Evolutionary conservation across 2,797 vertebrate species (phyloP).

Genomic region (Steatocranus sp.): DNA sequence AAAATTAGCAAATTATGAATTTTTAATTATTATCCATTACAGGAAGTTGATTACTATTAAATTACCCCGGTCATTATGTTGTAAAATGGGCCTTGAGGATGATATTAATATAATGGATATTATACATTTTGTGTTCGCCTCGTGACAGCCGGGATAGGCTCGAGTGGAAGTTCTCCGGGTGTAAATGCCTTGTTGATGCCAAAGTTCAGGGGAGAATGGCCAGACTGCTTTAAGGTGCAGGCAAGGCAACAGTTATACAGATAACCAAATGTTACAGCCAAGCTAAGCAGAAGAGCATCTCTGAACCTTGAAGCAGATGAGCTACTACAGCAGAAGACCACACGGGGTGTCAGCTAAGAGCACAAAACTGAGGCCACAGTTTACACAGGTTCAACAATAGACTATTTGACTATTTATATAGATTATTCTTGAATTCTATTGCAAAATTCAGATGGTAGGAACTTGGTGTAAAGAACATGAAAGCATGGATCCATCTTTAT

Average conservation of each 20-base stretch:
- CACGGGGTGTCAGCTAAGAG: not conserved
- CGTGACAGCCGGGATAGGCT: not conserved
- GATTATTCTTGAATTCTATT: not conserved
- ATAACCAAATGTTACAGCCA: not conserved
- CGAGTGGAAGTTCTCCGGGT: not conserved
- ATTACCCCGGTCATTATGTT: conserved; percentile 17
- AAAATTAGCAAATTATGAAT: conserved; percentile 19
- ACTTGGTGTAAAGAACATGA: not conserved
- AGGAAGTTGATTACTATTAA: conserved; percentile 27
- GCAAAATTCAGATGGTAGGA: not conserved
- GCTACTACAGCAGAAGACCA: not conserved
- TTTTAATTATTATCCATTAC: conserved; percentile 22
- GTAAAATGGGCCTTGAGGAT: conserved; percentile 7
- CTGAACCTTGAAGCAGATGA: not conserved
- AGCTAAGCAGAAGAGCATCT: not conserved
- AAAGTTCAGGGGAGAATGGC: not conserved
- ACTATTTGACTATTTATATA: not conserved
- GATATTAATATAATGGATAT: conserved; percentile 2
- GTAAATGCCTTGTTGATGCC: not conserved
- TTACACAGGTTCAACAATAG: not conserved
- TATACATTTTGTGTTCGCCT: not conserved
- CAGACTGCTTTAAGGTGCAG: not conserved
- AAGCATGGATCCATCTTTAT: not conserved
- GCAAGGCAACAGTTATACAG: not conserved
- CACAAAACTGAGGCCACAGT: not conserved